Conservation (phyloP, 2,888 invertebrate genomes). For the Melipona bicolor region DNA sequence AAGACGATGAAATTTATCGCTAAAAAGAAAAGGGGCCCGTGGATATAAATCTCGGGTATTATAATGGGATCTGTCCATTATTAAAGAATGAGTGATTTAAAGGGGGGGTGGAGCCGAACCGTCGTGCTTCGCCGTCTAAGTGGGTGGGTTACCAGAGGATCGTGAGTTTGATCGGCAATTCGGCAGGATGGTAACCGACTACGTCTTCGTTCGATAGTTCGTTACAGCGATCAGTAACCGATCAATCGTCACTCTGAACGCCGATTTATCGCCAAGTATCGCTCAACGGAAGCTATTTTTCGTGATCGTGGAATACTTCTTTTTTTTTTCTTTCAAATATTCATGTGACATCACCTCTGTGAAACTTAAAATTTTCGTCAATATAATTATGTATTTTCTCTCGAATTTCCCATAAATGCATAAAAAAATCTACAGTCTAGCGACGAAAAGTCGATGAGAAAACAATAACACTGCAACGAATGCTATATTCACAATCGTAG, state of each 20-base stretch:
- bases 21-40: slow-evolving; percentile 83
- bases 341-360: too few relatives aligned
- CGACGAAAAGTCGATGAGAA: too few relatives aligned
- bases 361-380: too few relatives aligned
- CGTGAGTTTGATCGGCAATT: slow-evolving; percentile 82
- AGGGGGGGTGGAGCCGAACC: slow-evolving; percentile 82
- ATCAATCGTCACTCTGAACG: background rate
- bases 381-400: too few relatives aligned
- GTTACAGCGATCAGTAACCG: slow-evolving; percentile 38
- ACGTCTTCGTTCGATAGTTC: slow-evolving; percentile 53
- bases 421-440: too few relatives aligned
- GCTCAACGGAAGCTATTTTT: background rate
- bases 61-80: slow-evolving; percentile 85
- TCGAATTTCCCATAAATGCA: too few relatives aligned
- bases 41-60: slow-evolving; percentile 84
- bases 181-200: slow-evolving; percentile 48
- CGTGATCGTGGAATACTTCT: background rate
- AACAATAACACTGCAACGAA: too few relatives aligned
- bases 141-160: slow-evolving; percentile 78
- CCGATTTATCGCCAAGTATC: too few relatives aligned
- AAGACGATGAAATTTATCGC: slow-evolving; percentile 82
- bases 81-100: slow-evolving; percentile 85
- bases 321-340: too few relatives aligned
- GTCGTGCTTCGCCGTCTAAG: slow-evolving; percentile 74
- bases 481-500: too few relatives aligned